phyloP scores from a whole-genome alignment of 2,113 vertebrate species.

The Ptychochromis oligacanthus region DNA sequence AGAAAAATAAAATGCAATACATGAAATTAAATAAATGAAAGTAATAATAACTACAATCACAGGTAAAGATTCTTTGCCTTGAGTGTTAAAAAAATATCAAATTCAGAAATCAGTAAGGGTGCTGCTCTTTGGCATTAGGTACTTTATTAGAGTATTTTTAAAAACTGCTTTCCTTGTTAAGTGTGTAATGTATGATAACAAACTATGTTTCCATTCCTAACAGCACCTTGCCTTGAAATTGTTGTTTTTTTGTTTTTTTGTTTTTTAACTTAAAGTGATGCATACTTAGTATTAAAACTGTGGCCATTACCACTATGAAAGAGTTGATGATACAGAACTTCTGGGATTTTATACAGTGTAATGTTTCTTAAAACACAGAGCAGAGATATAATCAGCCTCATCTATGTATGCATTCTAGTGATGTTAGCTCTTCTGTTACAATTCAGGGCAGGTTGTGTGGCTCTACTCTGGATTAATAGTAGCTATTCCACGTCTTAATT shows the following conservation, averaged over 20 bases:
- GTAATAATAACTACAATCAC: neutral
- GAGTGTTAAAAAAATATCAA: neutral
- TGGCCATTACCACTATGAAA: too few relatives aligned
- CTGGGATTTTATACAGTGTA: neutral
- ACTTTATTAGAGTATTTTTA: neutral
- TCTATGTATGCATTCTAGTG: neutral
- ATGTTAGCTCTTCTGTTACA: neutral
- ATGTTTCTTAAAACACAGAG: neutral
- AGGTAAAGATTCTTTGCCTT: neutral
- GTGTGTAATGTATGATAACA: neutral
- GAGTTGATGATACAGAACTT: neutral
- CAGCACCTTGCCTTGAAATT: too few relatives aligned
- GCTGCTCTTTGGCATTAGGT: neutral
- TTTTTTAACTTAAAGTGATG: neutral
- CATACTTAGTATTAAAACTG: neutral
- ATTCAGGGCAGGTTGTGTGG: neutral
- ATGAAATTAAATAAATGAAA: slow-evolving; percentile 4
- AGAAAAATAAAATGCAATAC: neutral
- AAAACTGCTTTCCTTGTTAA: neutral
- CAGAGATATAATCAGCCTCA: neutral
- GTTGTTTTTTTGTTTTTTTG: too few relatives aligned
- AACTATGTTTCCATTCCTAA: neutral
- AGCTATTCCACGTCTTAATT: too few relatives aligned
- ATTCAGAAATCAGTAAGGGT: neutral
- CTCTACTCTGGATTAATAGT: neutral